phyloP scores from a whole-genome alignment of 2,888 invertebrate species.

The Drosophila mimica region DNA sequence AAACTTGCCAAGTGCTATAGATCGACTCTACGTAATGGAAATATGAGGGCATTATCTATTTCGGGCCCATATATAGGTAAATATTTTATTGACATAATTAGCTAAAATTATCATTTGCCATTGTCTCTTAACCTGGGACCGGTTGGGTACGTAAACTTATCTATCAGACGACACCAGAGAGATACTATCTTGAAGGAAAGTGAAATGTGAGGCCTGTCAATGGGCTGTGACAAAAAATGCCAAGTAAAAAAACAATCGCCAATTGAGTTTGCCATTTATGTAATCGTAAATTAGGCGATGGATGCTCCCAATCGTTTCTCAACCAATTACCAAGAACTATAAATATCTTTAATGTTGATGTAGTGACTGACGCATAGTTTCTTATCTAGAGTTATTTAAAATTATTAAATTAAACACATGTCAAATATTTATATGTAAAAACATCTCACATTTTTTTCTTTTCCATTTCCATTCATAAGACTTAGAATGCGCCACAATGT shows the following conservation, averaged over 20 bases:
- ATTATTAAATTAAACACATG: neutral
- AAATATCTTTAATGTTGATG: conserved; percentile 24
- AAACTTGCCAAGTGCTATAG: neutral
- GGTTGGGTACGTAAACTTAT: conserved; percentile 37
- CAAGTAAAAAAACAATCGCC: conserved; percentile 21
- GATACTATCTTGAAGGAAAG: conserved; percentile 49
- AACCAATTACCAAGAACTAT: conserved; percentile 30
- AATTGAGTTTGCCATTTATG: conserved; percentile 43
- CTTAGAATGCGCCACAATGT: neutral
- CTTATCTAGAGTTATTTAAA: neutral
- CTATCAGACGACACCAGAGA: conserved; percentile 23
- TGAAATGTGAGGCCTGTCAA: conserved; percentile 52
- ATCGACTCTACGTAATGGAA: conserved; percentile 6
- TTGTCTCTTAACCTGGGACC: conserved; percentile 18
- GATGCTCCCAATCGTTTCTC: conserved; percentile 23
- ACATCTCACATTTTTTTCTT: neutral
- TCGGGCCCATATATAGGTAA: conserved; percentile 28
- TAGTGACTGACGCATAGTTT: neutral
- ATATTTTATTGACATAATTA: conserved; percentile 71
- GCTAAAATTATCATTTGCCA: conserved; percentile 46
- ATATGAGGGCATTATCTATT: conserved; percentile 59
- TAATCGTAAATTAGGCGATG: conserved; percentile 28
- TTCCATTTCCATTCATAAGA: conserved; percentile 12
- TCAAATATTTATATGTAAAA: neutral
- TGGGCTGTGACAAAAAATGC: conserved; percentile 16